These are phyloP conservation scores for Sitta europaea DNA, from an alignment of 2,113 vertebrate species.

Conservation along the genomic window DNA sequence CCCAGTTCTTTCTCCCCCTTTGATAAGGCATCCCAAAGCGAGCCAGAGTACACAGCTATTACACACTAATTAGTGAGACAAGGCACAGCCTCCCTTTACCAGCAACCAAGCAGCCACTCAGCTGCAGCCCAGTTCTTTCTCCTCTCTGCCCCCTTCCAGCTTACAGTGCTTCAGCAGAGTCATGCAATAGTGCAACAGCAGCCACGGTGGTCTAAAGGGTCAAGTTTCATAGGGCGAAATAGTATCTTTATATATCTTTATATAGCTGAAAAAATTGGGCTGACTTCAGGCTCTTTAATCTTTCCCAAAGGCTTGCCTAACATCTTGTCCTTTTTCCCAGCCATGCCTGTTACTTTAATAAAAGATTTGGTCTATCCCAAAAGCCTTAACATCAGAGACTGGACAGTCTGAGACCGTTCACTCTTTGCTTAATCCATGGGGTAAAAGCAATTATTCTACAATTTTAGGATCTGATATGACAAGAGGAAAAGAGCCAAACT, in stretches of 20 bases:
- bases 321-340: background rate
- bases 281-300: background rate
- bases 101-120: background rate
- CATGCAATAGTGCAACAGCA: background rate
- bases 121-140: background rate
- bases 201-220: background rate
- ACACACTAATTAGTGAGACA: slow-evolving; percentile 59
- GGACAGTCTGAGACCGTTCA: background rate
- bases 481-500: background rate
- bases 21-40: slow-evolving; percentile 58
- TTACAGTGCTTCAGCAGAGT: rapidly evolving
- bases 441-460: background rate
- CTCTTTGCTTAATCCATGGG: background rate
- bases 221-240: background rate
- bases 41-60: slow-evolving; percentile 27
- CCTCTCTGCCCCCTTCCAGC: background rate
- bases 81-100: background rate
- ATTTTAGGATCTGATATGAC: background rate
- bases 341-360: background rate
- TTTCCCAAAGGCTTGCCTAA: background rate
- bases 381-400: background rate
- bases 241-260: background rate
- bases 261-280: background rate
- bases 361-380: background rate
- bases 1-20: slow-evolving; percentile 8